phyloP scores from a whole-genome alignment of 2,888 invertebrate genomes.

The Eristalis tenax region DNA sequence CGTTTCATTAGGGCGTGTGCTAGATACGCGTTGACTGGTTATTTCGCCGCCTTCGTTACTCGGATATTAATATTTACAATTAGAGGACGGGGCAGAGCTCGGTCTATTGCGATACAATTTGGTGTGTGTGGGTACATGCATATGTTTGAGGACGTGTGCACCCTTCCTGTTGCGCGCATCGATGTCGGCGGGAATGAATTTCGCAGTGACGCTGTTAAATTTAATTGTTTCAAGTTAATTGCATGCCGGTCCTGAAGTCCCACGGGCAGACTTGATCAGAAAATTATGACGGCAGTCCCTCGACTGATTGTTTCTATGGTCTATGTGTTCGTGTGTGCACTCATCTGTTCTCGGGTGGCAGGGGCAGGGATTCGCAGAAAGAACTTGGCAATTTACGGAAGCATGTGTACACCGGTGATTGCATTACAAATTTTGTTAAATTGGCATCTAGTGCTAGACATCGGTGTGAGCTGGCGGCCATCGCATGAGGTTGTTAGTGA shows the following conservation, averaged over 20 bases:
- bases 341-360: not conserved
- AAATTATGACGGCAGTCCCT: slow-evolving; percentile 50
- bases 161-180: slow-evolving; percentile 36
- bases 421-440: slow-evolving; percentile 64
- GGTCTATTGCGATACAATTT: slow-evolving; percentile 32
- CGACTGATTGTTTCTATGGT: not conserved
- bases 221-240: slow-evolving; percentile 68
- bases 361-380: slow-evolving; percentile 21
- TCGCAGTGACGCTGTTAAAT: slow-evolving; percentile 48
- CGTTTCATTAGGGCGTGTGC: not conserved
- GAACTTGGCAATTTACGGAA: slow-evolving; percentile 59
- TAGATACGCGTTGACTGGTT: slow-evolving; percentile 42
- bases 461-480: not conserved
- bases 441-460: slow-evolving; percentile 45
- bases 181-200: slow-evolving; percentile 27
- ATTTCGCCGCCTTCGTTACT: slow-evolving; percentile 51
- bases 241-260: slow-evolving; percentile 51
- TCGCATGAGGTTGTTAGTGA: not conserved
- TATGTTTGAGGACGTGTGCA: slow-evolving; percentile 3
- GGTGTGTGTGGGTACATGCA: not conserved
- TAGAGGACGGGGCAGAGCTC: slow-evolving; percentile 20
- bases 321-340: not conserved
- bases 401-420: slow-evolving; percentile 56
- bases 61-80: slow-evolving; percentile 69
- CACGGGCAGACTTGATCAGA: slow-evolving; percentile 55